Base-by-base conservation (phyloP, 2,888 invertebrate genomes). In the Chironomus tentans region DNA sequence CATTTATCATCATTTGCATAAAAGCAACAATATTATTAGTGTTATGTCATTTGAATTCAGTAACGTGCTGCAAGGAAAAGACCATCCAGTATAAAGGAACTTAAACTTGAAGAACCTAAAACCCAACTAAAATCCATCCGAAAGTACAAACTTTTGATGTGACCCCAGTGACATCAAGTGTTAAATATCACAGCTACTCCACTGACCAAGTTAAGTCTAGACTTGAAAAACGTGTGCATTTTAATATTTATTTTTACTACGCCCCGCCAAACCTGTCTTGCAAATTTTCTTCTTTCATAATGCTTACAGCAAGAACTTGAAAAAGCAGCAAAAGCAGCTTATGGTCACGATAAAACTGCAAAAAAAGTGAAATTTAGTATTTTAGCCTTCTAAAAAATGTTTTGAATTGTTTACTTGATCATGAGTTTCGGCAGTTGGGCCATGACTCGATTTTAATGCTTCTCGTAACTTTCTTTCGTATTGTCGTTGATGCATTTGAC, bases 301-400 rank as follows among this genome's bases (percentile, higher is more conserved):
- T 79, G 86, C 87, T 90, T 1, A 90, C 90, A 0, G 88, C 90
- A 61, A 90, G 82, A 0, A 86, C 87, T 78, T 88, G 84, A 80
- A 90, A 90, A 70, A 90, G 80, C 70, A 87, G 86, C 22, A 90
- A 81, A 38, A 90, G 82, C 75, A 90, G 81, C 80, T 90, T 90
- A 80, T 90, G 90, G 80, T 90, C 90, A 71, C 88, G 85, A 79
- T 90, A 90, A 82, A 90, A 90, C 80, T 88, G 88, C 46, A 69
- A 15, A 48, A 24, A 70, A 70, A 6, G 48, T 24, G 22, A 28
- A 65, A 15, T 68, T 74, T 47, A 47, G 38, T 38, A 1, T 47
- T 61, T 22, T 47, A 15, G n/a, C 13, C 46, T 68, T 6, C 2
- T 1, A 65, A 5, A 12, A 65, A 24, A 65, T 7, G 4, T 5